phyloP scores from a whole-genome alignment of 1,140 invertebrate species.

The Microvelia longipes region DNA sequence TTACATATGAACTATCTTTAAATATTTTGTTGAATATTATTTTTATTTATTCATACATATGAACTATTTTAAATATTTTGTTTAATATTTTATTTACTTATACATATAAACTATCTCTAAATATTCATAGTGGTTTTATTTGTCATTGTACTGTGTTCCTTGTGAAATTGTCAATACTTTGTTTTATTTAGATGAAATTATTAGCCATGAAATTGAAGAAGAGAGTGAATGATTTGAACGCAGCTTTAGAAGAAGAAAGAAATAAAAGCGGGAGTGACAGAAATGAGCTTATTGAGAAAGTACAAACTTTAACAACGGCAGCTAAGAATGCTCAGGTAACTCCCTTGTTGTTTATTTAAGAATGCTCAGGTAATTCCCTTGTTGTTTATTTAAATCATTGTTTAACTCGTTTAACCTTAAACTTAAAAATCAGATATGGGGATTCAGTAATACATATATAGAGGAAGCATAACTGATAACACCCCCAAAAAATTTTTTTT shows the following conservation, averaged over 20 bases:
- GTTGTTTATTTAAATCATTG: neutral
- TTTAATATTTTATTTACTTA: no score
- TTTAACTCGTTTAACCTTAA: neutral
- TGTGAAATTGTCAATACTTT: no score
- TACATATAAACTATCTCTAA: no score
- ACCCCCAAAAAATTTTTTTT: neutral
- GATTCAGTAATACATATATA: neutral
- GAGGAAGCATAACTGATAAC: no score
- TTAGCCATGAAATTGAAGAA: slow-evolving; percentile 39
- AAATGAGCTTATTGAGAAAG: slow-evolving; percentile 18
- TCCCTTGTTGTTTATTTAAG: no score
- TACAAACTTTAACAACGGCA: slow-evolving; percentile 12
- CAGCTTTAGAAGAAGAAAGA: slow-evolving; percentile 25
- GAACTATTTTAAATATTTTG: no score
- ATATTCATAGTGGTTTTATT: no score
- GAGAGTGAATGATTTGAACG: slow-evolving; percentile 31
- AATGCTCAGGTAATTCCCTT: neutral
- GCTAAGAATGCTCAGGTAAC: slow-evolving; percentile 20
- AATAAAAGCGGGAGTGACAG: slow-evolving; percentile 19
- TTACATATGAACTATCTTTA: no score
- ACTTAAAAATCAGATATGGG: neutral
- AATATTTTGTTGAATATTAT: no score
- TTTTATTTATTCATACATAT: no score
- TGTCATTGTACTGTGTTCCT: no score
- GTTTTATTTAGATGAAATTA: slow-evolving; percentile 31